phyloP scores from a whole-genome alignment of 2,113 vertebrate species.

The Leptobrachium leishanense region DNA sequence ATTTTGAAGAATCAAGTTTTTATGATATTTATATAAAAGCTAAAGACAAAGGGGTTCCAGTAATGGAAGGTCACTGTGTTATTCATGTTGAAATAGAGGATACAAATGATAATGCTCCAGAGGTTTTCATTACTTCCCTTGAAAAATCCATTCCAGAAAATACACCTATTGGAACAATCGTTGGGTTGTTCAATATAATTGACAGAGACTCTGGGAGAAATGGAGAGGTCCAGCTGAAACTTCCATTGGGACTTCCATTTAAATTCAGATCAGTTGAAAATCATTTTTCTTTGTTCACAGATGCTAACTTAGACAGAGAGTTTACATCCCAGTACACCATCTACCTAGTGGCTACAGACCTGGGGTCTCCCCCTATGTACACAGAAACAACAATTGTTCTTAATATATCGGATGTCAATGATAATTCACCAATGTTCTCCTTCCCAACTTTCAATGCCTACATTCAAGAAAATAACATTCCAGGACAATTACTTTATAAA shows the following conservation, averaged over 20 bases:
- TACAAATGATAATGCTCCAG: constrained; percentile 73
- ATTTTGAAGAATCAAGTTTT: constrained; percentile 74
- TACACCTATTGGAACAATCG: constrained; percentile 69
- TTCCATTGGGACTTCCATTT: constrained; percentile 74
- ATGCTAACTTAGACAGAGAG: constrained; percentile 73
- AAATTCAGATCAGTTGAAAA: constrained; percentile 80
- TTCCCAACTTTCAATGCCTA: constrained; percentile 72
- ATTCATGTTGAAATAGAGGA: constrained; percentile 73
- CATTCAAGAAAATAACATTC: constrained; percentile 72
- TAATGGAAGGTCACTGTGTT: constrained; percentile 80
- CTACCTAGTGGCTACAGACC: constrained; percentile 71
- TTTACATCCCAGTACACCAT: constrained; percentile 64
- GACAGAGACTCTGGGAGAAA: constrained; percentile 79
- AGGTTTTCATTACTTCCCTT: constrained; percentile 71
- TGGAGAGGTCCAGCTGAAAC: constrained; percentile 67
- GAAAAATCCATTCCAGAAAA: constrained; percentile 75
- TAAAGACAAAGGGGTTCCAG: constrained; percentile 76
- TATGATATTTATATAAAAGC: constrained; percentile 82
- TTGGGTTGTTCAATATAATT: constrained; percentile 77
- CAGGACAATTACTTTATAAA: constrained; percentile 76
- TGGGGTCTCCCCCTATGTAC: constrained; percentile 72
- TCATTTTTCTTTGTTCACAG: constrained; percentile 84
- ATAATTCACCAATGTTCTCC: constrained; percentile 74
- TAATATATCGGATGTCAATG: constrained; percentile 84
- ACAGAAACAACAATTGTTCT: constrained; percentile 69